Conservation (phyloP, 2,113 vertebrate genomes). For the Tychaedon coryphoeus region DNA sequence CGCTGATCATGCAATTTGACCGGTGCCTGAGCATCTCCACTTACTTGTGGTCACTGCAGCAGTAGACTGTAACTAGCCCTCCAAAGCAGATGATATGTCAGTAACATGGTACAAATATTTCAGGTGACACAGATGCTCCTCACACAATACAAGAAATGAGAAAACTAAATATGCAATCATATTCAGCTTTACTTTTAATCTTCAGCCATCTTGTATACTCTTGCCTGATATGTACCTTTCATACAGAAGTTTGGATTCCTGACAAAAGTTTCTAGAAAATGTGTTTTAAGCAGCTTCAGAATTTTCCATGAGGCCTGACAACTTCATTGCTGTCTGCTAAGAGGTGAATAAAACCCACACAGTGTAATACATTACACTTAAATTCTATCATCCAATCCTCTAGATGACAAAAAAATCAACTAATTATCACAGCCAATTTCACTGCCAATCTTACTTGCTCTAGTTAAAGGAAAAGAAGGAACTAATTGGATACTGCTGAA, state of each 20-base stretch:
- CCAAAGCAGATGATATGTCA: background rate
- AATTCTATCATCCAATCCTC: background rate
- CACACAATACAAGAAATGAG: background rate
- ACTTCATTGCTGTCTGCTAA: background rate
- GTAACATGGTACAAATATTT: background rate
- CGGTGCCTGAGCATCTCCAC: background rate
- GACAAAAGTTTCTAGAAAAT: conserved; percentile 29
- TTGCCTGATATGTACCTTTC: background rate
- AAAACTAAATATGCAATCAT: background rate
- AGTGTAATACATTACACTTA: background rate
- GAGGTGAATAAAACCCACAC: conserved; percentile 16
- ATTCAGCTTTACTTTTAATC: background rate
- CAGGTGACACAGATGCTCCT: background rate
- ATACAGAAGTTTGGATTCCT: background rate
- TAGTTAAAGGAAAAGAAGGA: background rate
- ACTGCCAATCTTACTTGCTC: background rate
- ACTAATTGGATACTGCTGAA: background rate
- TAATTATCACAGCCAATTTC: conserved; percentile 44
- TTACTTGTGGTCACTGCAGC: background rate
- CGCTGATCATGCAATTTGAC: background rate
- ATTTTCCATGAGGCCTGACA: conserved; percentile 37
- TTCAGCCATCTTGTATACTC: background rate
- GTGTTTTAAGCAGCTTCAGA: conserved; percentile 47
- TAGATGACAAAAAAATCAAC: background rate
- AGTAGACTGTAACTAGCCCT: background rate